Percentiles rank a stretch among this genome's conserved stretches.
These are phyloP conservation scores for Copidosoma aretas DNA, from an alignment of 2,888 invertebrate species.

Conservation along the genomic window DNA sequence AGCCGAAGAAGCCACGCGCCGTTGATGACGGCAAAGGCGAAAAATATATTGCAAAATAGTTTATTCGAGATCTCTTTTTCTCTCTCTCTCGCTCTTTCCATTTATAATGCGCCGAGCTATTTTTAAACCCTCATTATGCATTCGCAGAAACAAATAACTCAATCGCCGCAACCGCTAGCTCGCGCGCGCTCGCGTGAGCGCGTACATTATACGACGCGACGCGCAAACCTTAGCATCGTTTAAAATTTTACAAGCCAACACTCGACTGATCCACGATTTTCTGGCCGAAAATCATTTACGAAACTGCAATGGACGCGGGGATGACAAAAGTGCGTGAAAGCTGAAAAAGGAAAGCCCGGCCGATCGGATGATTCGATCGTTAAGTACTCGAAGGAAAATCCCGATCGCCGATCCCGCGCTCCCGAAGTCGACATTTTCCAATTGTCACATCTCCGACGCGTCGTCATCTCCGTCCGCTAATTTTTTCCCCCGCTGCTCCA, in stretches of 20 bases:
- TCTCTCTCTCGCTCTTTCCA: conserved; percentile 6
- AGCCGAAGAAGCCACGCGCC: not conserved
- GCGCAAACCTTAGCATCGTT: too few species aligned
- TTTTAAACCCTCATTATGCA: conserved; percentile 18
- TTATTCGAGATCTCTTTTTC: not conserved
- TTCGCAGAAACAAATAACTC: conserved; percentile 14
- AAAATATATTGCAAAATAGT: not conserved
- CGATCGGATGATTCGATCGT: too few species aligned
- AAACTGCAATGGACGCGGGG: too few species aligned
- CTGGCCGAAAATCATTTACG: too few species aligned
- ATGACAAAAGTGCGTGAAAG: too few species aligned
- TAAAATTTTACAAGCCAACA: too few species aligned
- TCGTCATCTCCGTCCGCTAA: too few species aligned
- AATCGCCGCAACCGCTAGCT: not conserved
- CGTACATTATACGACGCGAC: too few species aligned
- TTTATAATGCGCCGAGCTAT: conserved; percentile 4
- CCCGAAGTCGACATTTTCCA: not conserved
- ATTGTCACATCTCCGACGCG: not conserved
- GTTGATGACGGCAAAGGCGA: not conserved
- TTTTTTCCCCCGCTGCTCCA: not conserved
- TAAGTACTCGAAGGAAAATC: too few species aligned
- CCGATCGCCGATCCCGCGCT: too few species aligned
- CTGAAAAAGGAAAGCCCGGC: too few species aligned
- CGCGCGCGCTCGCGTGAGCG: not conserved
- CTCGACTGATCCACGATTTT: too few species aligned